Conservation (phyloP, 2,888 invertebrate species). For the Apotomis betuletana region DNA sequence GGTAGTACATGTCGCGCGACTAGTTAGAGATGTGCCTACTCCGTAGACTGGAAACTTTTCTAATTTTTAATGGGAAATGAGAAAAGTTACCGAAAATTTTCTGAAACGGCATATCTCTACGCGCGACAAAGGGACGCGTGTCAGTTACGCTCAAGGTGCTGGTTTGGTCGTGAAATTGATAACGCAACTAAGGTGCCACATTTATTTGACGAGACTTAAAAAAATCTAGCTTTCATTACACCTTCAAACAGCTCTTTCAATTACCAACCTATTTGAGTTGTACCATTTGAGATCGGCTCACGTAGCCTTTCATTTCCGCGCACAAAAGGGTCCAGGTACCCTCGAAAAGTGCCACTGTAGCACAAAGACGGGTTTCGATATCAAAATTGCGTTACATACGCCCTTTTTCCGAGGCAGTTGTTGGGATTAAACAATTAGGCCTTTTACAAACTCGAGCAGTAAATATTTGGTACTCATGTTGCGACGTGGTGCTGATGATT, state of each 20-base stretch:
- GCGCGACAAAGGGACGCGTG: too few relatives aligned
- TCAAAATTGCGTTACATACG: neutral
- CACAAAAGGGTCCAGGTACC: neutral
- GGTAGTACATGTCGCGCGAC: too few relatives aligned
- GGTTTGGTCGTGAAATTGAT: too few relatives aligned
- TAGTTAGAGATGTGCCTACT: too few relatives aligned
- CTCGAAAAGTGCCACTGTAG: neutral
- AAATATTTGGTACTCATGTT: neutral
- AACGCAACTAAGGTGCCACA: too few relatives aligned
- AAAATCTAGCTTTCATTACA: neutral
- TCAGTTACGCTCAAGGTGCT: too few relatives aligned
- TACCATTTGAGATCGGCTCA: slow-evolving; percentile 7
- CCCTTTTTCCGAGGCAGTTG: neutral
- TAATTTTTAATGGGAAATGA: too few relatives aligned
- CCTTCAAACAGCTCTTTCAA: neutral
- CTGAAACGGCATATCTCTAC: too few relatives aligned
- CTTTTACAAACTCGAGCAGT: neutral
- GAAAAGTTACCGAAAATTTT: too few relatives aligned
- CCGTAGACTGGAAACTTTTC: too few relatives aligned
- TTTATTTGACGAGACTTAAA: neutral
- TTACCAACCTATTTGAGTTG: neutral
- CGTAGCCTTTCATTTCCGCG: slow-evolving; percentile 18
- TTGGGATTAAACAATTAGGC: slow-evolving; percentile 8
- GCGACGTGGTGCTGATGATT: neutral
- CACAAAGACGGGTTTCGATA: neutral